phyloP scores from a whole-genome alignment of 2,797 vertebrate genomes.

The Trematomus bernacchii region DNA sequence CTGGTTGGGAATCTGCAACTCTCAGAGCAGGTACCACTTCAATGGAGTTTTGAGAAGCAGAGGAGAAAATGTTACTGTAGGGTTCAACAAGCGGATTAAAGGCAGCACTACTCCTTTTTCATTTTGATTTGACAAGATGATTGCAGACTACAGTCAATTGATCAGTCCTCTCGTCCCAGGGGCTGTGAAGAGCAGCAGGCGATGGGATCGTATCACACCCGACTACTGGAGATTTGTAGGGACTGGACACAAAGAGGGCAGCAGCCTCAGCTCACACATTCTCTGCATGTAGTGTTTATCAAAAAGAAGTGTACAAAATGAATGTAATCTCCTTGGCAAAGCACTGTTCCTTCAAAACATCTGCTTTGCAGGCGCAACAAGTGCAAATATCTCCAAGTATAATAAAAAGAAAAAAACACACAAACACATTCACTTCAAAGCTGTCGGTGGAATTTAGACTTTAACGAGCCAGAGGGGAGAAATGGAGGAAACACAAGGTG shows the following conservation, averaged over 20 bases:
- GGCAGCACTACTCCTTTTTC: constrained; percentile 63
- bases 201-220: constrained; percentile 46
- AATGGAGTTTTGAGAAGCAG: constrained; percentile 64
- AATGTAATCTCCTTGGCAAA: constrained; percentile 46
- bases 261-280: neutral
- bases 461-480: constrained; percentile 77
- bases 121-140: constrained; percentile 78
- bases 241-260: neutral
- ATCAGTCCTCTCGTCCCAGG: constrained; percentile 61
- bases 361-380: constrained; percentile 79
- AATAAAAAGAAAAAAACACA: constrained; percentile 57
- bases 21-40: constrained; percentile 66
- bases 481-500: constrained; percentile 73
- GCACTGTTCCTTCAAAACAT: constrained; percentile 65
- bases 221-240: neutral
- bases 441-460: constrained; percentile 72
- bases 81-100: constrained; percentile 77
- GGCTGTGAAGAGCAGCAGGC: constrained; percentile 53
- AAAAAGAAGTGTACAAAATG: neutral
- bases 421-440: constrained; percentile 80
- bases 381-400: constrained; percentile 69
- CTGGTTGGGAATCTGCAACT: constrained; percentile 70
- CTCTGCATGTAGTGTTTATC: neutral
- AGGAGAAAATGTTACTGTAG: constrained; percentile 58
- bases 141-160: constrained; percentile 74